These are phyloP conservation scores for Netelia melanura DNA, from an alignment of 2,888 invertebrate genomes.

Conservation along the genomic window DNA sequence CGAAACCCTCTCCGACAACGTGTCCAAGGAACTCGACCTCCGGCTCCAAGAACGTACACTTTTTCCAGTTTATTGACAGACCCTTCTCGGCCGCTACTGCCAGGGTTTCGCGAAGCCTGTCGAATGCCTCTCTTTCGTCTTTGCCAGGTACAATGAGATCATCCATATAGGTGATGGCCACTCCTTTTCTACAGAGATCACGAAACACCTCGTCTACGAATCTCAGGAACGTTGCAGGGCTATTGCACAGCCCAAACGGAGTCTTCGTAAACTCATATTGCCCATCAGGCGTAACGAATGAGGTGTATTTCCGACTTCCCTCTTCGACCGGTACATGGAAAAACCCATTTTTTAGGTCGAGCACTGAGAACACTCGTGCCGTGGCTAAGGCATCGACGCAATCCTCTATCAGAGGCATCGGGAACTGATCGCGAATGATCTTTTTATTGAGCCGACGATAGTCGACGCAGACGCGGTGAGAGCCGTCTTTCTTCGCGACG, in stretches of 20 bases:
- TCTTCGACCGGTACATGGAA: slow-evolving; percentile 70
- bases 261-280: slow-evolving; percentile 67
- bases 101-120: slow-evolving; percentile 15
- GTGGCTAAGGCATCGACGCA: not conserved
- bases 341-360: slow-evolving; percentile 72
- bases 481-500: slow-evolving; percentile 69
- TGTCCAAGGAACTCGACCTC: slow-evolving; percentile 60
- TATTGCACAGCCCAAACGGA: slow-evolving; percentile 37
- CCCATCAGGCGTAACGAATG: slow-evolving; percentile 68
- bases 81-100: slow-evolving; percentile 49
- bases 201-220: slow-evolving; percentile 69
- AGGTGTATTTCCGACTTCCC: slow-evolving; percentile 15
- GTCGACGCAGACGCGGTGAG: slow-evolving; percentile 71
- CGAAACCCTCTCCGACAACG: slow-evolving; percentile 37
- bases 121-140: slow-evolving; percentile 32
- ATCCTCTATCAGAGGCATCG: slow-evolving; percentile 3
- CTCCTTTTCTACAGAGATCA: slow-evolving; percentile 12
- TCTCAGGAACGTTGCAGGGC: slow-evolving; percentile 45
- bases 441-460: slow-evolving; percentile 69
- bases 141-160: slow-evolving; percentile 58
- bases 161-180: slow-evolving; percentile 54
- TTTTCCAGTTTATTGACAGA: slow-evolving; percentile 62
- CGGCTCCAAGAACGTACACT: slow-evolving; percentile 60
- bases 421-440: slow-evolving; percentile 49
- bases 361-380: slow-evolving; percentile 11